Conservation (phyloP, 2,113 vertebrate species). For the Parus major region DNA sequence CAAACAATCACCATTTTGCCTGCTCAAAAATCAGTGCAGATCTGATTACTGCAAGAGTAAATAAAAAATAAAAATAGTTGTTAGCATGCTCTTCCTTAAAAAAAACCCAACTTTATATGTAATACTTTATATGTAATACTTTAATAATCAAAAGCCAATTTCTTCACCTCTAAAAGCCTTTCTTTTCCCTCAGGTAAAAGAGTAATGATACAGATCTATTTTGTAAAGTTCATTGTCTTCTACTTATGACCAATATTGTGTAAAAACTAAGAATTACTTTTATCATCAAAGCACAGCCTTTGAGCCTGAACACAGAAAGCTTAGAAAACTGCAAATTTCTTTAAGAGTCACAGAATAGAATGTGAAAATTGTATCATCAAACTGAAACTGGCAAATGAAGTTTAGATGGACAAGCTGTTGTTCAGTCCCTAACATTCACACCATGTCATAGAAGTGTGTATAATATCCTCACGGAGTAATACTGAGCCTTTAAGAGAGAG, state of each 20-base stretch:
- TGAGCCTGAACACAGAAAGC: not conserved
- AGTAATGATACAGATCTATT: not conserved
- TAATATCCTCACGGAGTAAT: not conserved
- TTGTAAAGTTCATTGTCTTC: not conserved
- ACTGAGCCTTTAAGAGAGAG: not conserved
- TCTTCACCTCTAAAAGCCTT: not conserved
- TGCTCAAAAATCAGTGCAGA: not conserved
- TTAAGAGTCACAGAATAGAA: not conserved
- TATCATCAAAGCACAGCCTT: not conserved
- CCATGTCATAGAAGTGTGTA: not conserved
- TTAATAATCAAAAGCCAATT: not conserved
- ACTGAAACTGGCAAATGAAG: not conserved
- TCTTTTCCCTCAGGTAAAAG: not conserved
- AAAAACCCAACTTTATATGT: not conserved
- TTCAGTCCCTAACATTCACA: not conserved
- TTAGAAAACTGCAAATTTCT: not conserved
- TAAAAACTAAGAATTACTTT: not conserved
- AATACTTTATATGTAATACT: not conserved
- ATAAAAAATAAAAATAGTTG: not conserved
- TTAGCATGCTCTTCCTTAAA: not conserved
- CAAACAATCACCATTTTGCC: not conserved
- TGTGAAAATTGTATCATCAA: not conserved
- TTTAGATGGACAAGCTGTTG: not conserved
- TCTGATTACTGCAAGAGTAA: not conserved
- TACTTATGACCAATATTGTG: not conserved